These are phyloP conservation scores for Panulirus ornatus DNA, from an alignment of 1,140 invertebrate genomes.

Conservation along the genomic window DNA sequence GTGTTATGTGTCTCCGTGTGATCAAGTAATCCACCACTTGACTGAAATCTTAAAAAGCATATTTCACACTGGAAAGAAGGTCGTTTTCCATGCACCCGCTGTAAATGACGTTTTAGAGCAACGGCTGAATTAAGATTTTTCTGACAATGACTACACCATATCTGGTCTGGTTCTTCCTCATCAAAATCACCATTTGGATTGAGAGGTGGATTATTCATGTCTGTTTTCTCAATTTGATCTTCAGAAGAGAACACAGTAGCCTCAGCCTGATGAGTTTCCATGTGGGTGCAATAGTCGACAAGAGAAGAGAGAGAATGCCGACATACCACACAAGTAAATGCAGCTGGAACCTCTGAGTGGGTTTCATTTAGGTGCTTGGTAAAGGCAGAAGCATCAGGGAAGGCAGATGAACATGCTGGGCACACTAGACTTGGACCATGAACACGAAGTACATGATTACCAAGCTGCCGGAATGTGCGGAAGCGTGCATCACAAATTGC, in stretches of 20 bases:
- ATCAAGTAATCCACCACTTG: conserved; percentile 50
- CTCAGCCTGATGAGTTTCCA: conserved; percentile 54
- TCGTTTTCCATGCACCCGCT: conserved; percentile 30
- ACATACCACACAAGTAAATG: conserved; percentile 61
- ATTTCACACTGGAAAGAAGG: conserved; percentile 54
- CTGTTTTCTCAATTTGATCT: conserved; percentile 2
- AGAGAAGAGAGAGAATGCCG: conserved; percentile 1
- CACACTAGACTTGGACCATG: conserved; percentile 45
- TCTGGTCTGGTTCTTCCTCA: background rate
- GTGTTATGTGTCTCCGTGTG: conserved; percentile 63
- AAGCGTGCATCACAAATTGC: conserved; percentile 55
- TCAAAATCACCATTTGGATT: background rate
- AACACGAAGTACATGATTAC: conserved; percentile 46
- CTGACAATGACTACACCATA: conserved; percentile 49
- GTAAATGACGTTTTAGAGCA: conserved; percentile 45
- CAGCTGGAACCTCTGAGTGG: conserved; percentile 35
- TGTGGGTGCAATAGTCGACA: conserved; percentile 50
- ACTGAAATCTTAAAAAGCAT: conserved; percentile 51
- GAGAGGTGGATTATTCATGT: background rate
- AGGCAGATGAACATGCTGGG: conserved; percentile 38
- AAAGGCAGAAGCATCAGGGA: conserved; percentile 31
- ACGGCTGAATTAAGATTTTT: conserved; percentile 29
- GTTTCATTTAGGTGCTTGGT: conserved; percentile 27
- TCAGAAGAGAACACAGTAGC: conserved; percentile 18
- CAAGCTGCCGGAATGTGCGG: conserved; percentile 63